These are phyloP conservation scores for Apotomis turbidana DNA, from an alignment of 2,888 invertebrate species.

Conservation along the genomic window DNA sequence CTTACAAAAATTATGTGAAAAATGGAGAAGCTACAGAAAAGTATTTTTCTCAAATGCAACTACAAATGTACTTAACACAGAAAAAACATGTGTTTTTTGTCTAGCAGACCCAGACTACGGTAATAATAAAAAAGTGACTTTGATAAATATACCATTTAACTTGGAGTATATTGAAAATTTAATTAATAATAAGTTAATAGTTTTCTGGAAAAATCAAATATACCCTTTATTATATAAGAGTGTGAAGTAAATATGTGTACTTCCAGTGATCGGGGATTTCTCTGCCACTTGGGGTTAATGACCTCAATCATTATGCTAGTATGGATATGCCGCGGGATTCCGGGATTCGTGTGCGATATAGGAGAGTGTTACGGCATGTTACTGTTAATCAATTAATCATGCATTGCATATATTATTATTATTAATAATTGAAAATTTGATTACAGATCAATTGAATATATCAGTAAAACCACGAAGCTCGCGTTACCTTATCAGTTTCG, in stretches of 20 bases:
- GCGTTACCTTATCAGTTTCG: too few relatives aligned
- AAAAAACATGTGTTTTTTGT: slow-evolving; percentile 44
- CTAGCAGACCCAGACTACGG: slow-evolving; percentile 43
- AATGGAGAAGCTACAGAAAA: slow-evolving; percentile 44
- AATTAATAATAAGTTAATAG: slow-evolving; percentile 1
- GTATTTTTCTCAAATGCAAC: slow-evolving; percentile 45
- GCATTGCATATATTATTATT: too few relatives aligned
- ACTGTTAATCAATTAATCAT: too few relatives aligned
- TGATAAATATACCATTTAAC: slow-evolving; percentile 34
- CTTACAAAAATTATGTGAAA: slow-evolving; percentile 44
- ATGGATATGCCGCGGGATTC: too few relatives aligned
- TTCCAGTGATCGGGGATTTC: too few relatives aligned
- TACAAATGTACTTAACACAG: slow-evolving; percentile 46
- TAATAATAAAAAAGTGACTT: slow-evolving; percentile 42
- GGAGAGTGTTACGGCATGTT: too few relatives aligned
- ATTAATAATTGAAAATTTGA: too few relatives aligned
- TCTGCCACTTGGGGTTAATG: too few relatives aligned
- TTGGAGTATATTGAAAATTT: slow-evolving; percentile 36
- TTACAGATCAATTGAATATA: too few relatives aligned
- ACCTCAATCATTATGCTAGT: too few relatives aligned
- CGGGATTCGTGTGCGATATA: too few relatives aligned
- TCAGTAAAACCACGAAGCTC: too few relatives aligned
- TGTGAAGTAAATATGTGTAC: neutral
- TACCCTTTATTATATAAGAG: slow-evolving; percentile 6
- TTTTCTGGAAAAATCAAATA: neutral